Evolutionary conservation across 2,797 vertebrate species (phyloP).

Genomic region (Champsocephalus gunnari): DNA sequence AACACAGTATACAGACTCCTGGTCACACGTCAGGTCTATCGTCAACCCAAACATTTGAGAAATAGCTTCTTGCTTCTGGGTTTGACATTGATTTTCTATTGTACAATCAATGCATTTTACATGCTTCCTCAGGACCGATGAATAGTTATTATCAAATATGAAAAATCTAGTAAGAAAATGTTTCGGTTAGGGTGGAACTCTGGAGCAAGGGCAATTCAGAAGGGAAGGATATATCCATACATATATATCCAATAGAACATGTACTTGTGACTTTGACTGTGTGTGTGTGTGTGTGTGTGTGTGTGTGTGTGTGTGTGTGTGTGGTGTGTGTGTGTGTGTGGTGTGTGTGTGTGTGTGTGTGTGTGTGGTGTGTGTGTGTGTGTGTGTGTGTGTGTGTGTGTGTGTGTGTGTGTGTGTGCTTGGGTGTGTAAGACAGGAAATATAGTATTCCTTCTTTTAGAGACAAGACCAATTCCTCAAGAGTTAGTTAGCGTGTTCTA

Average conservation of each 20-base stretch:
- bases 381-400: conserved; percentile 11
- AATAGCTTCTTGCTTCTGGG: conserved; percentile 5
- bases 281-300: not conserved
- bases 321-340: not conserved
- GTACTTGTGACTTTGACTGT: conserved; percentile 16
- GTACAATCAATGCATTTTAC: conserved; percentile 5
- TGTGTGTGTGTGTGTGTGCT: conserved; percentile 1
- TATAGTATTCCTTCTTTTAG: conserved; percentile 33
- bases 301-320: not conserved
- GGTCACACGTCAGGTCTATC: not conserved
- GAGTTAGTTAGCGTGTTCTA: conserved; percentile 36
- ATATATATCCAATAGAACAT: conserved; percentile 4
- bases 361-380: conserved; percentile 14
- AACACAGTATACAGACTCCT: conserved; percentile 21
- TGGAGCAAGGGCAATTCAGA: not conserved
- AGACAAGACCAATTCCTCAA: conserved; percentile 43
- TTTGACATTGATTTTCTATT: conserved; percentile 37
- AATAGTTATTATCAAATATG: conserved; percentile 2
- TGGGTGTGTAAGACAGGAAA: conserved; percentile 4
- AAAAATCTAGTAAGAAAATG: not conserved
- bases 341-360: too few relatives aligned
- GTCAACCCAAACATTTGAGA: conserved; percentile 7
- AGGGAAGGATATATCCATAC: not conserved
- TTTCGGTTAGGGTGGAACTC: not conserved
- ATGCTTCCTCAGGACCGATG: conserved; percentile 14